Percentiles rank a stretch among this genome's conserved stretches.
These are phyloP conservation scores for Cydia splendana DNA, from an alignment of 1,140 invertebrate genomes.

Conservation along the genomic window DNA sequence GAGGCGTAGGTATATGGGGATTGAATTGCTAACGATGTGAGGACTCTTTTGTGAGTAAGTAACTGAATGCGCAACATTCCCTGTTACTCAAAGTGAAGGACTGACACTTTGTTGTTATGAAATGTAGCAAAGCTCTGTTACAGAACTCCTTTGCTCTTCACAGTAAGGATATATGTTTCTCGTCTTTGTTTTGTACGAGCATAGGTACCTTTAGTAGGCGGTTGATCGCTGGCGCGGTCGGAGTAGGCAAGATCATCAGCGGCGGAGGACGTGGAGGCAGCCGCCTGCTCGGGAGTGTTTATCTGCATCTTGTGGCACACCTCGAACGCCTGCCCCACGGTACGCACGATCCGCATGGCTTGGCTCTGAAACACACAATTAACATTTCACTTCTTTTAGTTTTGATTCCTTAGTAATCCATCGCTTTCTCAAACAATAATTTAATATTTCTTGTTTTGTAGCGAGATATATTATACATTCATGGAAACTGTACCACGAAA, in stretches of 20 bases:
- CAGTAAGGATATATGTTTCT: too few species aligned
- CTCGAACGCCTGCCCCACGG: slow-evolving; percentile 99
- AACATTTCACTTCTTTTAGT: background rate
- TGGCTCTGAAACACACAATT: slow-evolving; percentile 89
- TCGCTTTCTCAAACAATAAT: too few species aligned
- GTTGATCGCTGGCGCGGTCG: slow-evolving; percentile 46
- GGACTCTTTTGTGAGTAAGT: background rate
- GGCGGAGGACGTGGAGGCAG: slow-evolving; percentile 64
- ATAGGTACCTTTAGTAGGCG: slow-evolving; percentile 59
- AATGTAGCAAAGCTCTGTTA: background rate
- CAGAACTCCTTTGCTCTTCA: too few species aligned
- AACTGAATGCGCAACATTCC: background rate
- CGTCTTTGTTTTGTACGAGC: background rate
- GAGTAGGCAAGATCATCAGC: slow-evolving; percentile 47
- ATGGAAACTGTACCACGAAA: background rate
- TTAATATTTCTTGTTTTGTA: background rate
- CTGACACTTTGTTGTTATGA: background rate
- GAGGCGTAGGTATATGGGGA: background rate
- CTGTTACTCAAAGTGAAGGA: slow-evolving; percentile 1
- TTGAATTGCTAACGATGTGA: background rate
- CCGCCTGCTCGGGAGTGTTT: slow-evolving; percentile 59
- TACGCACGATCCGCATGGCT: slow-evolving; percentile 98
- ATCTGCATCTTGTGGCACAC: slow-evolving; percentile 97
- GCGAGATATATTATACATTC: background rate
- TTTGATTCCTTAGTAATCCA: background rate